phyloP scores from a whole-genome alignment of 1,140 invertebrate genomes.

The Drosophila malerkotliana region DNA sequence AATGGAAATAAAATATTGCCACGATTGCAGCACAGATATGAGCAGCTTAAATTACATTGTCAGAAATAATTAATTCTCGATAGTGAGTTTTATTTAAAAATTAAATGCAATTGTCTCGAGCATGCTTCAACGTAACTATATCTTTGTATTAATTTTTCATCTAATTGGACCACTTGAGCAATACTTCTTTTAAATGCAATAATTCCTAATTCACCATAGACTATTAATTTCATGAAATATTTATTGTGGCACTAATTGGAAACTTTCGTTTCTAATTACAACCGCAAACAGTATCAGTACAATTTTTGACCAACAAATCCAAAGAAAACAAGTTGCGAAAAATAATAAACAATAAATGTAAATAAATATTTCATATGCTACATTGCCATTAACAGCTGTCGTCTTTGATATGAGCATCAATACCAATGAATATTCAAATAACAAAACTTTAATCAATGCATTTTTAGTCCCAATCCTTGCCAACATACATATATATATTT shows the following conservation, averaged over 20 bases:
- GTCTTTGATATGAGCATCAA: slow-evolving; percentile 22
- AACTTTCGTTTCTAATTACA: slow-evolving; percentile 69
- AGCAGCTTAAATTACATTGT: slow-evolving; percentile 26
- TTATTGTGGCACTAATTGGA: slow-evolving; percentile 36
- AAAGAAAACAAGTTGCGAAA: slow-evolving; percentile 50
- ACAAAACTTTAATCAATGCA: slow-evolving; percentile 61
- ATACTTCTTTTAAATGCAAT: slow-evolving; percentile 22
- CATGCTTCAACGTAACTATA: background rate
- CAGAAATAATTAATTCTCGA: slow-evolving; percentile 10
- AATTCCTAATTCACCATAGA: slow-evolving; percentile 21
- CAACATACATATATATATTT: slow-evolving; percentile 12
- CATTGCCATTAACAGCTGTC: slow-evolving; percentile 44
- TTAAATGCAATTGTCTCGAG: slow-evolving; percentile 26
- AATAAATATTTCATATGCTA: slow-evolving; percentile 53
- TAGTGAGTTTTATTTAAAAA: background rate
- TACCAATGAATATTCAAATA: slow-evolving; percentile 66
- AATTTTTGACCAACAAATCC: slow-evolving; percentile 34
- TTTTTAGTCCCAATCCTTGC: slow-evolving; percentile 19
- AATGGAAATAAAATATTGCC: slow-evolving; percentile 40
- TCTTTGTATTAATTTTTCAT: slow-evolving; percentile 11
- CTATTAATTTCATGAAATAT: slow-evolving; percentile 55
- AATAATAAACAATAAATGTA: slow-evolving; percentile 48
- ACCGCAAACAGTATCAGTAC: slow-evolving; percentile 43
- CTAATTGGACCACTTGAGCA: slow-evolving; percentile 17
- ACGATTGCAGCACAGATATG: slow-evolving; percentile 8